These are phyloP conservation scores for Junco hyemalis DNA, from an alignment of 2,113 vertebrate species.

Conservation along the genomic window DNA sequence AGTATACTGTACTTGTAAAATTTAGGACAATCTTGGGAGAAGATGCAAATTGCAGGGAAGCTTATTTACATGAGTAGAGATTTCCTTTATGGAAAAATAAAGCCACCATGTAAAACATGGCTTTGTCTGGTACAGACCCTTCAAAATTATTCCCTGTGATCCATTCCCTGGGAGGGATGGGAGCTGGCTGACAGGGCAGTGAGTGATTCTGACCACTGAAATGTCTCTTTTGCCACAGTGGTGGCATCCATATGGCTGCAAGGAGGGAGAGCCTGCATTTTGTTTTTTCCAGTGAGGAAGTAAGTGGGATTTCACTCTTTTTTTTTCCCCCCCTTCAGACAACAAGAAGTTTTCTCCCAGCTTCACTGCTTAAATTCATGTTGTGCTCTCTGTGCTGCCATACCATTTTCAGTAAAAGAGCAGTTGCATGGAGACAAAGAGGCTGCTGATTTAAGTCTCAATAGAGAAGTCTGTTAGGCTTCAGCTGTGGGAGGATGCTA, in stretches of 20 bases:
- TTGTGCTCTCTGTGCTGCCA: slow-evolving; percentile 51
- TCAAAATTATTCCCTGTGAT: neutral
- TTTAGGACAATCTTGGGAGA: neutral
- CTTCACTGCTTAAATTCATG: neutral
- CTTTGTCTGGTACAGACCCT: neutral
- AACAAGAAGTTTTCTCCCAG: slow-evolving; percentile 3
- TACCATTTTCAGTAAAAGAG: slow-evolving; percentile 48
- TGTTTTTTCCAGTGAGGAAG: slow-evolving; percentile 6
- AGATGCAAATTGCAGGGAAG: neutral
- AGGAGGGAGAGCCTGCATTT: neutral
- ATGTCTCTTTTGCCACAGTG: neutral
- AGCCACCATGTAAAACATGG: neutral
- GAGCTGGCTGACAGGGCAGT: neutral
- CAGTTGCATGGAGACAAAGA: slow-evolving; percentile 65
- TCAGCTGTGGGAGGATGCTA: slow-evolving; percentile 51
- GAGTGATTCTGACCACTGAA: neutral
- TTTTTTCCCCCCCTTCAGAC: neutral
- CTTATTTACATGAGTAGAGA: neutral
- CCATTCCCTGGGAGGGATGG: neutral
- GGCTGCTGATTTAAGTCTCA: slow-evolving; percentile 38
- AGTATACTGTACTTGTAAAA: neutral
- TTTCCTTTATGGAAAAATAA: neutral
- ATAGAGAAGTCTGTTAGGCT: slow-evolving; percentile 49
- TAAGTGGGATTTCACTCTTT: slow-evolving; percentile 2
- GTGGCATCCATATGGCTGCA: neutral